Evolutionary conservation across 2,113 vertebrate genomes (phyloP).

Genomic region (Spermophilus dauricus): DNA sequence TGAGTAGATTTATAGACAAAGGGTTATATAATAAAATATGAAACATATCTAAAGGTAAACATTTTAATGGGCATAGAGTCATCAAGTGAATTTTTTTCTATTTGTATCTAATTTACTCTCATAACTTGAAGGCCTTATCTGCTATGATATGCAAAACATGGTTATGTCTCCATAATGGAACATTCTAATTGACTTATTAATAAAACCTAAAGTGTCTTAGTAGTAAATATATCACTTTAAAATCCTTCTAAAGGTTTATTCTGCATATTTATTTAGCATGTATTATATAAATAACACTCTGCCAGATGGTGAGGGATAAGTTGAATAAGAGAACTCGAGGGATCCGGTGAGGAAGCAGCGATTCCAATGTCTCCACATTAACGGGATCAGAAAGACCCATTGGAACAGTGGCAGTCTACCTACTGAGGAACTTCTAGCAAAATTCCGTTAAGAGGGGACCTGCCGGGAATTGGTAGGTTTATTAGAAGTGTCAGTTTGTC

Average conservation of each 20-base stretch:
- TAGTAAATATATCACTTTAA: neutral
- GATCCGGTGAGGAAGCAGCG: too few relatives aligned
- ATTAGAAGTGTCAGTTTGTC: too few relatives aligned
- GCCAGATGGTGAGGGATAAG: neutral
- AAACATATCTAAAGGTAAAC: neutral
- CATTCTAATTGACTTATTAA: slow-evolving; percentile 47
- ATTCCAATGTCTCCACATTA: too few relatives aligned
- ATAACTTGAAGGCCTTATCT: neutral
- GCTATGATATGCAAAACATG: neutral
- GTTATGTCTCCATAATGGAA: neutral
- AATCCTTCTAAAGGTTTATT: neutral
- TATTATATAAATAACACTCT: neutral
- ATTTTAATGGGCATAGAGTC: neutral
- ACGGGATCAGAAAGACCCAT: too few relatives aligned
- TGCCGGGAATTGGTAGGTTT: too few relatives aligned
- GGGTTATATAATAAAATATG: neutral
- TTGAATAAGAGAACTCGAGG: neutral
- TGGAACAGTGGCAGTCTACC: too few relatives aligned
- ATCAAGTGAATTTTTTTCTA: slow-evolving; percentile 12
- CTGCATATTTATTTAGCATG: slow-evolving; percentile 33
- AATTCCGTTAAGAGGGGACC: too few relatives aligned
- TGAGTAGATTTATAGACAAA: neutral
- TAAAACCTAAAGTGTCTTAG: neutral
- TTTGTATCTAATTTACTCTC: slow-evolving; percentile 9
- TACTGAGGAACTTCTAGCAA: too few relatives aligned